Conservation (phyloP, 1,140 invertebrate species). For the Drosophila truncata region DNA sequence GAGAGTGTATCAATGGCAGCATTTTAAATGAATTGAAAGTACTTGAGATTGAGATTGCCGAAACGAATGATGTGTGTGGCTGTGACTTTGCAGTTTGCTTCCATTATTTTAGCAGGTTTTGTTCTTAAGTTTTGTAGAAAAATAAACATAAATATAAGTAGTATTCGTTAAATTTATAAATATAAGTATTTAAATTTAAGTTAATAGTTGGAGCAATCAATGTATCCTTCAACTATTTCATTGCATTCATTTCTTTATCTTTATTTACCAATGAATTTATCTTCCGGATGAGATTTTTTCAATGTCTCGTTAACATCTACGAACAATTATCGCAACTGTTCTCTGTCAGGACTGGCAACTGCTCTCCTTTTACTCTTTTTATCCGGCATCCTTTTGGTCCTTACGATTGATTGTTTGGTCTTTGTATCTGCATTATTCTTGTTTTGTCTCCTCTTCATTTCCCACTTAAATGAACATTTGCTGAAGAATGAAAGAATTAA, state of each 20-base stretch:
- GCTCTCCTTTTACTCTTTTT: conserved; percentile 12
- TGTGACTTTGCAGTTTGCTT: conserved; percentile 29
- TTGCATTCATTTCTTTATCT: not conserved
- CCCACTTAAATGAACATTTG: conserved; percentile 24
- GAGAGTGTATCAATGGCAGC: conserved; percentile 59
- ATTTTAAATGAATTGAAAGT: conserved; percentile 62
- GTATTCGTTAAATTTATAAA: not conserved
- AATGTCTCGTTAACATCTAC: conserved; percentile 41
- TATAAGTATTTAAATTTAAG: not conserved
- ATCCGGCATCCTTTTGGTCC: conserved; percentile 9
- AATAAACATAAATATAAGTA: not conserved
- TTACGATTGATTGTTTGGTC: conserved; percentile 38
- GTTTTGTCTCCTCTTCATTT: conserved; percentile 2
- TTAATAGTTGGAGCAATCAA: not conserved
- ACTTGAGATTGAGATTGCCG: conserved; percentile 54
- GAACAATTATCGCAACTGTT: conserved; percentile 37
- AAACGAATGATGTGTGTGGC: conserved; percentile 58
- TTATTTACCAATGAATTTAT: conserved; percentile 1
- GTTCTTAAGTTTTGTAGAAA: not conserved
- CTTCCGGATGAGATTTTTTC: conserved; percentile 11
- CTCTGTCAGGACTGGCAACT: conserved; percentile 1
- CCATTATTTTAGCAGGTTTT: conserved; percentile 7
- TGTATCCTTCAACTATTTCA: not conserved
- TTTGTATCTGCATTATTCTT: conserved; percentile 32
- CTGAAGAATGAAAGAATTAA: conserved; percentile 11